Percentiles rank a stretch among this genome's conserved stretches.
These are phyloP conservation scores for Streptopelia turtur DNA, from an alignment of 2,797 vertebrate genomes.

Conservation along the genomic window DNA sequence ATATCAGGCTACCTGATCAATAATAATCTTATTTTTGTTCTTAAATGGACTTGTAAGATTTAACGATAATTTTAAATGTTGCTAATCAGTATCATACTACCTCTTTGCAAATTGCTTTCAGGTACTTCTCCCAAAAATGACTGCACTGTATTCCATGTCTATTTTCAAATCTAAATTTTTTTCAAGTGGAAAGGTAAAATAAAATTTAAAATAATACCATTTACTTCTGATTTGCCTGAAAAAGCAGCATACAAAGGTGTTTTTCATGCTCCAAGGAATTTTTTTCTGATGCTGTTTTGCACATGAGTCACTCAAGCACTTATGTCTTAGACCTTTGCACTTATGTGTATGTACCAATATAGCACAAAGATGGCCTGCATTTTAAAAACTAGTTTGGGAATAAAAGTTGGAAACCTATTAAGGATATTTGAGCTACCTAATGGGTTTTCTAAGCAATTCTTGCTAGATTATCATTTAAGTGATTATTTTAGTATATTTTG, in stretches of 20 bases:
- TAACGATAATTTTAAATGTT: background rate
- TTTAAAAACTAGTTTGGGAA: background rate
- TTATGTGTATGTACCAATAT: background rate
- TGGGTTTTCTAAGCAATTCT: background rate
- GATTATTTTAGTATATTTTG: background rate
- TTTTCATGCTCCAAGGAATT: background rate
- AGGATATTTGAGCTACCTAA: background rate
- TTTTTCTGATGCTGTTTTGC: background rate
- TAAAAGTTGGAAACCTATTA: background rate
- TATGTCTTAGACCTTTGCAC: background rate
- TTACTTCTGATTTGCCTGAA: background rate
- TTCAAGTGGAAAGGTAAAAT: background rate
- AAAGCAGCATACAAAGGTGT: background rate
- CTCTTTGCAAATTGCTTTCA: background rate
- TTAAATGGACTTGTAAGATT: background rate
- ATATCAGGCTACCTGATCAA: background rate
- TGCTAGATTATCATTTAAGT: fast-evolving
- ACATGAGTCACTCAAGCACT: background rate
- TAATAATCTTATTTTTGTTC: background rate
- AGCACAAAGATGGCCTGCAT: background rate
- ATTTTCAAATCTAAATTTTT: background rate
- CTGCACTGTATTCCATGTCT: background rate
- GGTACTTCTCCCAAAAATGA: background rate
- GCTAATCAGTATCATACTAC: background rate
- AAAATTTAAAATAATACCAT: background rate